Evolutionary conservation across 1,140 invertebrate genomes (phyloP).

Genomic region (Nymphalis io): DNA sequence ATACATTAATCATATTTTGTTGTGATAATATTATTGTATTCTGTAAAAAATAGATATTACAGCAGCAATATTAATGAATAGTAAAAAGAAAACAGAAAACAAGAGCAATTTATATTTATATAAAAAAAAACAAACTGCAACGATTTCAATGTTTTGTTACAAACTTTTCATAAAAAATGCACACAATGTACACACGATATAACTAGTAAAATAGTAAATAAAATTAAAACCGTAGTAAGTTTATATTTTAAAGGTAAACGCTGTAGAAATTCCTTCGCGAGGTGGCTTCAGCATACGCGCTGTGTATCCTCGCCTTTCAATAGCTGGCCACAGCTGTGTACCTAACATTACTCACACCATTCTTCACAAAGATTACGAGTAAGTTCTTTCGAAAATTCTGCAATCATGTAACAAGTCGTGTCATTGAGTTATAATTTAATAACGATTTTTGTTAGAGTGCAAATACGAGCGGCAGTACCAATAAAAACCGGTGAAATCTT

Average conservation of each 20-base stretch:
- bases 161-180: too few relatives aligned
- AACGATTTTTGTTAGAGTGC: conserved; percentile 76
- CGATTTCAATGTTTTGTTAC: too few relatives aligned
- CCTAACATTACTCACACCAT: conserved; percentile 91
- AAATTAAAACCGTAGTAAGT: too few relatives aligned
- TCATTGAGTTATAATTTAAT: neutral
- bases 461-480: conserved; percentile 85
- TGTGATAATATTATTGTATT: too few relatives aligned
- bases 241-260: conserved; percentile 80
- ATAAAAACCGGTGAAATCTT: conserved; percentile 84
- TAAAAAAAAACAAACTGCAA: too few relatives aligned
- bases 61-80: too few relatives aligned
- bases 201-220: too few relatives aligned
- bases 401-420: neutral
- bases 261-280: conserved; percentile 85
- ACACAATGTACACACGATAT: too few relatives aligned
- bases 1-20: too few relatives aligned
- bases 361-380: conserved; percentile 82
- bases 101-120: too few relatives aligned
- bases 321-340: conserved; percentile 90
- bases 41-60: too few relatives aligned
- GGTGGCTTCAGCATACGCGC: conserved; percentile 85
- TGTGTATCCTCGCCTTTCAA: conserved; percentile 86
- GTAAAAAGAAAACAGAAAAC: too few relatives aligned
- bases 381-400: conserved; percentile 37